These are phyloP conservation scores for Drosophila buzzatii DNA, from an alignment of 2,888 invertebrate genomes.

Conservation along the genomic window DNA sequence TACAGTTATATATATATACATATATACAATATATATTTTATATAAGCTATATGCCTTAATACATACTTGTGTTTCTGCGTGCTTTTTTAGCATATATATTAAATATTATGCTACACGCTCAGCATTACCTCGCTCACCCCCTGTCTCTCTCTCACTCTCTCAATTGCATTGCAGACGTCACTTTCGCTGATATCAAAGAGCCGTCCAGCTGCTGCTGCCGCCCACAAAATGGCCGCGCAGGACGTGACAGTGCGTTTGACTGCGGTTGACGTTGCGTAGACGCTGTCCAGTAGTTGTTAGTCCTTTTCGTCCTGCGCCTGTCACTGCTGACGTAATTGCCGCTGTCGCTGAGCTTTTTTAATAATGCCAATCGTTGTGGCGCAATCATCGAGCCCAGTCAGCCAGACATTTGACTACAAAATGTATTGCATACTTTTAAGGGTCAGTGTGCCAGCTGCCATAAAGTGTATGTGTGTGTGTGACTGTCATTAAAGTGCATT, in stretches of 20 bases:
- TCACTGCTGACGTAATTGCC: constrained; percentile 35
- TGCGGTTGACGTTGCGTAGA: constrained; percentile 31
- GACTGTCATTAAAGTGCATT: constrained; percentile 48
- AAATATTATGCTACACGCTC: background rate
- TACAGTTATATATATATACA: background rate
- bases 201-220: constrained; percentile 28
- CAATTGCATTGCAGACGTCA: constrained; percentile 20
- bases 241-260: constrained; percentile 22
- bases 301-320: constrained; percentile 6
- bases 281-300: background rate
- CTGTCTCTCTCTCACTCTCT: background rate
- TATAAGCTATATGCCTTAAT: background rate
- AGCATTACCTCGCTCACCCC: background rate
- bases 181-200: constrained; percentile 42
- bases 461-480: background rate
- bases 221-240: constrained; percentile 10
- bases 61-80: background rate
- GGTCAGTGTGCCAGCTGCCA: constrained; percentile 17
- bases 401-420: constrained; percentile 3
- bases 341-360: constrained; percentile 14
- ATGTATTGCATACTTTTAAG: constrained; percentile 52
- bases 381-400: constrained; percentile 22
- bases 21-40: background rate
- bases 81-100: background rate
- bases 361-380: constrained; percentile 17